A percentile compares a stretch with the other conserved stretches of the same genome.
Conservation (phyloP, 1,140 invertebrate species). For the Armadillidium nasatum region DNA sequence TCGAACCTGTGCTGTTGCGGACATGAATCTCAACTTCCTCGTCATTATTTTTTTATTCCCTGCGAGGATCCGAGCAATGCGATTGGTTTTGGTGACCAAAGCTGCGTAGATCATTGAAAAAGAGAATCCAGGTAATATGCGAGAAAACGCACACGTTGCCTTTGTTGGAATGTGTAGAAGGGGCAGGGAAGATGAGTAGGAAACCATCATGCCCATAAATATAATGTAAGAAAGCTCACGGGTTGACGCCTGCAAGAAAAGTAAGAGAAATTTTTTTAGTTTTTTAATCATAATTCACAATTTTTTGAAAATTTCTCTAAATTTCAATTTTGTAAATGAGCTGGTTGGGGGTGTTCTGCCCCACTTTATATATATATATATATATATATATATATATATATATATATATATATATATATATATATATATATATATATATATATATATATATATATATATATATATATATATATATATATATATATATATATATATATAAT, state of each 20-base stretch:
- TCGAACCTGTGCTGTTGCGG: slow-evolving; percentile 54
- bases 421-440: too few species aligned
- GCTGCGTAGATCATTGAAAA: slow-evolving; percentile 80
- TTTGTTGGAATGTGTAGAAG: slow-evolving; percentile 66
- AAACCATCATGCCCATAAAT: slow-evolving; percentile 59
- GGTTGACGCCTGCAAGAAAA: slow-evolving; percentile 34
- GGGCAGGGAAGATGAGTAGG: slow-evolving; percentile 60
- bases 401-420: too few species aligned
- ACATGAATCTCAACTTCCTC: slow-evolving; percentile 66
- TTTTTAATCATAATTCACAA: background rate
- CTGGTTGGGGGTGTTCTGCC: too few species aligned
- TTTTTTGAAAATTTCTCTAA: background rate
- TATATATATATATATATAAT: too few species aligned
- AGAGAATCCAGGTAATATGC: slow-evolving; percentile 60
- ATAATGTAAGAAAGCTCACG: slow-evolving; percentile 59
- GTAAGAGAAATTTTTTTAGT: background rate
- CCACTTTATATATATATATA: too few species aligned
- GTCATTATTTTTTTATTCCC: slow-evolving; percentile 78
- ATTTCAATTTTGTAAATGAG: too few species aligned
- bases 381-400: too few species aligned
- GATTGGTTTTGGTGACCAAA: slow-evolving; percentile 77
- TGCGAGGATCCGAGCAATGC: slow-evolving; percentile 76
- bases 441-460: too few species aligned
- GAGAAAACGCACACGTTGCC: slow-evolving; percentile 56
- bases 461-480: too few species aligned